These are phyloP conservation scores for Montipora sp. DNA, from an alignment of 64 coral and sea anemone genomes.

Conservation along the genomic window DNA sequence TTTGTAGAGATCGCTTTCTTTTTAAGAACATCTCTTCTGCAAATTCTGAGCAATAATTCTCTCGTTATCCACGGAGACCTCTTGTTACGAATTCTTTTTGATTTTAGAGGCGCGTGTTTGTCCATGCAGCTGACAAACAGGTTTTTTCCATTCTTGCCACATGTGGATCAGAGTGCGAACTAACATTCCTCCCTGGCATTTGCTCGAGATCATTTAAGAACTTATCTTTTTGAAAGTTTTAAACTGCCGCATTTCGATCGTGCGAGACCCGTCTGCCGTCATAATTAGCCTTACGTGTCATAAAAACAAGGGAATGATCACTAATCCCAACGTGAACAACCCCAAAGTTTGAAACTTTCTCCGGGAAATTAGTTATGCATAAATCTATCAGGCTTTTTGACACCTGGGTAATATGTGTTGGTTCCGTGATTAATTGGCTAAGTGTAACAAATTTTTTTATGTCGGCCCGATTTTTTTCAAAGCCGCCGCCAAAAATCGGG, in stretches of 20 bases:
- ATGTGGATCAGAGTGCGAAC: background rate
- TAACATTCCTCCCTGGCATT: conserved; percentile 2
- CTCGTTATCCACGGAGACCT: too few relatives aligned
- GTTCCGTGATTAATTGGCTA: conserved; percentile 3
- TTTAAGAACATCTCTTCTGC: too few relatives aligned
- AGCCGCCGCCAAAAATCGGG: too few relatives aligned
- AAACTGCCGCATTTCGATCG: background rate
- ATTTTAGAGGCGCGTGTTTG: too few relatives aligned
- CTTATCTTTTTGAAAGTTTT: conserved; percentile 6
- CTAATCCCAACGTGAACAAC: conserved; percentile 39
- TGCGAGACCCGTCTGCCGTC: background rate
- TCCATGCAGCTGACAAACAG: too few relatives aligned
- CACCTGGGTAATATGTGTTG: conserved; percentile 6
- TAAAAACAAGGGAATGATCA: conserved; percentile 46
- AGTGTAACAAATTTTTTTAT: background rate
- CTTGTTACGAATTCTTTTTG: too few relatives aligned
- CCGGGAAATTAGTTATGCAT: conserved; percentile 17
- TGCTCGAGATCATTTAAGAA: background rate
- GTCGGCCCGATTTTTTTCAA: too few relatives aligned
- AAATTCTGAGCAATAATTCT: too few relatives aligned
- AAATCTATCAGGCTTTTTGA: conserved; percentile 31
- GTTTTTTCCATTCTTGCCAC: background rate
- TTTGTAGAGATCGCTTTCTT: too few relatives aligned
- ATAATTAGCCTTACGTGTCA: conserved; percentile 15
- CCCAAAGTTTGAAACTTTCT: conserved; percentile 7